Percentiles rank a stretch among this genome's conserved stretches.
phyloP scores from a whole-genome alignment of 2,888 invertebrate genomes.

The Drosophila kambysellisi region DNA sequence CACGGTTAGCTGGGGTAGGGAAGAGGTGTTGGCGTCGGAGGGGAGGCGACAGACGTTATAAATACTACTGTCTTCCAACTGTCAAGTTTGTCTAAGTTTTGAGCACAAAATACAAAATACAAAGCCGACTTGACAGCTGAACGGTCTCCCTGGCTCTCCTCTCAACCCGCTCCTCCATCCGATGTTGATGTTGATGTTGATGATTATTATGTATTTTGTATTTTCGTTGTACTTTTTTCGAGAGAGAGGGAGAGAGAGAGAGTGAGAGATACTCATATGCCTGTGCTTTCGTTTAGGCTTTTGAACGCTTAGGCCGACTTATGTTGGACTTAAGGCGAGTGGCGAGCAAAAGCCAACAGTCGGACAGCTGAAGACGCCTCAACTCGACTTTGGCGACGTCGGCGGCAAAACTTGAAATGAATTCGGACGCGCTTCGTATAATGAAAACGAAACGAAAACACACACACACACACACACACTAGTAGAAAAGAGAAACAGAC shows the following conservation, averaged over 20 bases:
- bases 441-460: constrained; percentile 74
- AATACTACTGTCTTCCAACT: constrained; percentile 80
- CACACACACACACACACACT: constrained; percentile 14
- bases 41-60: constrained; percentile 58
- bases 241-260: not conserved
- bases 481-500: constrained; percentile 19
- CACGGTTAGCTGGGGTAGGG: not conserved
- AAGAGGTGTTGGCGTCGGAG: not conserved
- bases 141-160: constrained; percentile 44
- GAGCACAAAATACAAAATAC: constrained; percentile 75
- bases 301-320: constrained; percentile 79
- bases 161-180: constrained; percentile 4
- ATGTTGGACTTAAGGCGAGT: constrained; percentile 73
- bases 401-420: constrained; percentile 78
- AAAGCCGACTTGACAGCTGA: constrained; percentile 77
- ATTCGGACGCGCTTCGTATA: constrained; percentile 77
- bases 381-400: constrained; percentile 47
- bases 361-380: constrained; percentile 74
- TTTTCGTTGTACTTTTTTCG: constrained; percentile 17
- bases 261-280: constrained; percentile 44
- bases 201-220: constrained; percentile 75
- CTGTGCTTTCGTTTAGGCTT: constrained; percentile 76
- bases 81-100: constrained; percentile 78
- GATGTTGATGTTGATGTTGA: constrained; percentile 51
- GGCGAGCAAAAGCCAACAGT: constrained; percentile 75